These are phyloP conservation scores for Lepidotrigona ventralis DNA, from an alignment of 1,140 invertebrate species.

Conservation along the genomic window DNA sequence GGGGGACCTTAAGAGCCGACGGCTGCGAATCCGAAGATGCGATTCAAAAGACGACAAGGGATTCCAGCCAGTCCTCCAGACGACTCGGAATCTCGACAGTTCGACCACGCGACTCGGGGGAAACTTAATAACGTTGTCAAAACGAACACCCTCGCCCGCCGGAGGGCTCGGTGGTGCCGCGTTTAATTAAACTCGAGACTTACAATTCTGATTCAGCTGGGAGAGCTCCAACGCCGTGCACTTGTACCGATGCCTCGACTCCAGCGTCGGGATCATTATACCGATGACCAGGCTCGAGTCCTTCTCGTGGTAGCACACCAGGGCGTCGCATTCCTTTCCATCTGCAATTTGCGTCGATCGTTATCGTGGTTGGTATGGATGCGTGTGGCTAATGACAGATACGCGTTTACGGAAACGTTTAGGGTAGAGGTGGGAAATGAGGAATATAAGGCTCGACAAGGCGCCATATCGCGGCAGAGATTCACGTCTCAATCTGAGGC, in stretches of 20 bases:
- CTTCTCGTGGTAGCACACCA: slow-evolving; percentile 79
- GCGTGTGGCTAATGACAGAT: too few species aligned
- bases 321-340: slow-evolving; percentile 78
- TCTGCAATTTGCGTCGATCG: slow-evolving; percentile 68
- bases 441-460: too few species aligned
- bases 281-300: slow-evolving; percentile 75
- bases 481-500: too few species aligned
- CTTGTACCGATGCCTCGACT: slow-evolving; percentile 77
- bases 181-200: slow-evolving; percentile 63
- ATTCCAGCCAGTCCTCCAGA: neutral
- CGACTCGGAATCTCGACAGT: neutral
- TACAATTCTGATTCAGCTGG: slow-evolving; percentile 72
- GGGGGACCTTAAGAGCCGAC: too few species aligned
- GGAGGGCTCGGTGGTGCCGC: neutral
- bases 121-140: slow-evolving; percentile 6
- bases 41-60: neutral
- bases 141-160: neutral
- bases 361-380: slow-evolving; percentile 20
- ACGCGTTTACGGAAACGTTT: too few species aligned
- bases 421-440: too few species aligned
- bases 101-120: neutral
- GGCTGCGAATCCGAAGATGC: too few species aligned
- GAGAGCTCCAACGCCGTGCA: slow-evolving; percentile 75
- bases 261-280: slow-evolving; percentile 75
- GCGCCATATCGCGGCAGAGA: too few species aligned